These are phyloP conservation scores for Eurystomus glaucurus DNA, from an alignment of 2,797 vertebrate genomes.

Conservation along the genomic window DNA sequence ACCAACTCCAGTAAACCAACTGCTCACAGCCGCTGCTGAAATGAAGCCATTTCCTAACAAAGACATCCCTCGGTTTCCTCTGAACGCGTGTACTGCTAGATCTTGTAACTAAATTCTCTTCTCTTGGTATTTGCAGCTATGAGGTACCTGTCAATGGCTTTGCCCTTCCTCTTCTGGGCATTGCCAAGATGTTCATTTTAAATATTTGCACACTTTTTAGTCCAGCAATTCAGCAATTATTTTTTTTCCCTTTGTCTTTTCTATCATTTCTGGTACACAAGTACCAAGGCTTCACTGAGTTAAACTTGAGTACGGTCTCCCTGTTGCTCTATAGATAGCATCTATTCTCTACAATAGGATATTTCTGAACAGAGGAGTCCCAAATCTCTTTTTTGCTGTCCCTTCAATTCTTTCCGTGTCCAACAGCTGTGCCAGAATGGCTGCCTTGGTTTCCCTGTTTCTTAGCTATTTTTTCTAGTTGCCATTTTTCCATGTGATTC, in stretches of 20 bases:
- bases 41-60: neutral
- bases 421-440: neutral
- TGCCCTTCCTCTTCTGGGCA: neutral
- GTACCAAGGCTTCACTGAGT: neutral
- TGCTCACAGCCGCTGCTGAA: neutral
- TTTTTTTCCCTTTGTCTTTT: neutral
- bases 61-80: neutral
- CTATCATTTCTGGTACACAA: neutral
- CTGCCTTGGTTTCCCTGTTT: neutral
- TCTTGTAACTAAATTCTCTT: neutral
- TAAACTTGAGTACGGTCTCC: neutral
- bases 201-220: neutral
- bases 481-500: neutral
- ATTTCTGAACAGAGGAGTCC: neutral
- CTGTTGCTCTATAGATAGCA: neutral
- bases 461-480: conserved; percentile 7
- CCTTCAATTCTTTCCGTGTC: neutral
- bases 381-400: neutral
- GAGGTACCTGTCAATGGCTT: neutral
- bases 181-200: neutral
- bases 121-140: neutral
- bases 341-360: neutral
- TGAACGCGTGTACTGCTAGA: neutral
- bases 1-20: neutral
- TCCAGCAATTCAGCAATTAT: neutral